A percentile compares a stretch with the other conserved stretches of the same genome.
Evolutionary conservation across 2,113 vertebrate species (phyloP).

Genomic region (Phrynosoma blainvillii): DNA sequence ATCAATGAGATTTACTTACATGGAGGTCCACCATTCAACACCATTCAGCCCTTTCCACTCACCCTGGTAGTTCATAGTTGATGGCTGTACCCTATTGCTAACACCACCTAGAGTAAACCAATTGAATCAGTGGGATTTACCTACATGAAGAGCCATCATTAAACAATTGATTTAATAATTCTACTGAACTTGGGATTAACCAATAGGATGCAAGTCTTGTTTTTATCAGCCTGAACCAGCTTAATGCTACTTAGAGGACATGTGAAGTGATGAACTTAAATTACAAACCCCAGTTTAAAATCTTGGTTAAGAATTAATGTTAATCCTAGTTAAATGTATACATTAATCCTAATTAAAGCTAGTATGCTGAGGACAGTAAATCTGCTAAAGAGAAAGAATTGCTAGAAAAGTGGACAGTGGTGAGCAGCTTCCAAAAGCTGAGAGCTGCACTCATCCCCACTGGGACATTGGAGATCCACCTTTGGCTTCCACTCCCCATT

Average conservation of each 20-base stretch:
- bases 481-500: too few relatives aligned
- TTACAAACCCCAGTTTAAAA: neutral
- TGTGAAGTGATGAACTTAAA: neutral
- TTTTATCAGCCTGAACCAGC: neutral
- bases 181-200: too few relatives aligned
- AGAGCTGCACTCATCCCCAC: too few relatives aligned
- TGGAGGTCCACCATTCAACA: neutral
- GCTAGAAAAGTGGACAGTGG: too few relatives aligned
- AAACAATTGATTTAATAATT: neutral
- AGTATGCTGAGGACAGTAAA: neutral
- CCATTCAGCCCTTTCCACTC: neutral
- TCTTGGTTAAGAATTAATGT: neutral
- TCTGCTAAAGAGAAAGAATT: neutral
- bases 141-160: neutral
- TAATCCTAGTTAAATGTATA: neutral
- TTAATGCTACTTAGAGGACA: neutral
- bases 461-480: too few relatives aligned
- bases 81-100: neutral
- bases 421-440: too few relatives aligned
- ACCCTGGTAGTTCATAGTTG: too few relatives aligned
- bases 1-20: too few relatives aligned
- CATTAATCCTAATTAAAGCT: neutral
- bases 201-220: neutral
- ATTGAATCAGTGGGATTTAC: too few relatives aligned
- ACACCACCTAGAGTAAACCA: too few relatives aligned